A percentile compares a stretch with the other conserved stretches of the same genome.
These are phyloP conservation scores for Actinia equina DNA, from an alignment of 64 coral and sea anemone species.

Conservation along the genomic window DNA sequence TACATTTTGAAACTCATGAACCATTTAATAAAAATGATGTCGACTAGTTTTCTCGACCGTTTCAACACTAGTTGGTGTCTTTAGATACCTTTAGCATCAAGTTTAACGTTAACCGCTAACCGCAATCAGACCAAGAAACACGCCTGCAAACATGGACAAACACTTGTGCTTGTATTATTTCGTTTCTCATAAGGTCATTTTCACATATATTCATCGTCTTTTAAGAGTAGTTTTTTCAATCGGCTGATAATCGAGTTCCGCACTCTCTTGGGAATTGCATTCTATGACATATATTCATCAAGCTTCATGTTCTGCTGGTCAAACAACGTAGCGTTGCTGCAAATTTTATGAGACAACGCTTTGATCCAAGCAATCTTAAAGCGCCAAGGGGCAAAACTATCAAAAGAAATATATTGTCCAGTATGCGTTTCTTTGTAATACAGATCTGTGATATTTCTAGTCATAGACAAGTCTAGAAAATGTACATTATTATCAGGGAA, in stretches of 20 bases:
- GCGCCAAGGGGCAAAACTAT: slow-evolving; percentile 26
- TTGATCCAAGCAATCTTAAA: slow-evolving; percentile 16
- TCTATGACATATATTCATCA: slow-evolving; percentile 8
- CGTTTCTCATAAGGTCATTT: no score
- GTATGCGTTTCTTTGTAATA: slow-evolving; percentile 28
- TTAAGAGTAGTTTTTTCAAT: neutral
- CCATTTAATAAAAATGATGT: no score
- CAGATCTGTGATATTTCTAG: slow-evolving; percentile 12
- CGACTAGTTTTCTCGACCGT: no score
- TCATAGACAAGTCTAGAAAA: slow-evolving; percentile 29
- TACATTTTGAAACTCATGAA: no score
- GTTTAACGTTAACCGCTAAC: no score
- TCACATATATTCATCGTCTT: no score
- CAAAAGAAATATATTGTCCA: slow-evolving; percentile 21
- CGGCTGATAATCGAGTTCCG: slow-evolving; percentile 8
- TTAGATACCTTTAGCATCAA: no score
- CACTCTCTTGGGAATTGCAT: neutral
- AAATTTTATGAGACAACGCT: slow-evolving; percentile 15
- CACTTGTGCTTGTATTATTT: no score
- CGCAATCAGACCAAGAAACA: no score
- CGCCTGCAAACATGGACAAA: no score
- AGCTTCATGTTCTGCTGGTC: neutral
- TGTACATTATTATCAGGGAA: slow-evolving; percentile 15
- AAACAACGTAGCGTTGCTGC: slow-evolving; percentile 16
- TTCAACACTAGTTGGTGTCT: no score